Evolutionary conservation across 1,140 invertebrate genomes (phyloP).

Genomic region (Teleogryllus occipitalis): DNA sequence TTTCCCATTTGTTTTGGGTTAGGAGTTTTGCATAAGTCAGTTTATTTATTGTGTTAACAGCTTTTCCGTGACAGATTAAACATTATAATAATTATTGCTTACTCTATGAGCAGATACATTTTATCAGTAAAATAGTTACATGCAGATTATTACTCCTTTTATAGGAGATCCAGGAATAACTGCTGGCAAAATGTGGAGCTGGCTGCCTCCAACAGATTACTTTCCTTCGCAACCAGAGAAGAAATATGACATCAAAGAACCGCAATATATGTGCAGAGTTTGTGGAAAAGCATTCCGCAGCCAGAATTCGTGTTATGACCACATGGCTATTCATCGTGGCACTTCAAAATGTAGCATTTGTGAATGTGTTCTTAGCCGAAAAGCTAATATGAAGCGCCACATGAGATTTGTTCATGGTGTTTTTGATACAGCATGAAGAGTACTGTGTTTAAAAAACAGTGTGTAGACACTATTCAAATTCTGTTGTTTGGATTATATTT

Average conservation of each 20-base stretch:
- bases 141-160: constrained; percentile 7
- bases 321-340: constrained; percentile 45
- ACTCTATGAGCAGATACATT: no score
- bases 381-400: constrained; percentile 27
- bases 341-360: constrained; percentile 43
- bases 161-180: constrained; percentile 1
- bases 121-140: background rate
- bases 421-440: background rate
- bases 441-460: no score
- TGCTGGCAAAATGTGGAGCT: background rate
- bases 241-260: background rate
- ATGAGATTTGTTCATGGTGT: constrained; percentile 17
- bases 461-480: no score
- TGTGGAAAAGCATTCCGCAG: constrained; percentile 42
- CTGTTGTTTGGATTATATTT: no score
- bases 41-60: no score
- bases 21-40: no score
- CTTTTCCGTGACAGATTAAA: no score
- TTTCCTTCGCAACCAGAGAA: background rate
- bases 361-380: constrained; percentile 41
- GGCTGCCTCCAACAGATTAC: background rate
- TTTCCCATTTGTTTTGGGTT: no score
- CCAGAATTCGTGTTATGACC: constrained; percentile 41
- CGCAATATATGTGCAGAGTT: constrained; percentile 33
- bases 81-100: no score